Conservation (phyloP, 2,113 vertebrate species). For the Paramormyrops kingsleyae region DNA sequence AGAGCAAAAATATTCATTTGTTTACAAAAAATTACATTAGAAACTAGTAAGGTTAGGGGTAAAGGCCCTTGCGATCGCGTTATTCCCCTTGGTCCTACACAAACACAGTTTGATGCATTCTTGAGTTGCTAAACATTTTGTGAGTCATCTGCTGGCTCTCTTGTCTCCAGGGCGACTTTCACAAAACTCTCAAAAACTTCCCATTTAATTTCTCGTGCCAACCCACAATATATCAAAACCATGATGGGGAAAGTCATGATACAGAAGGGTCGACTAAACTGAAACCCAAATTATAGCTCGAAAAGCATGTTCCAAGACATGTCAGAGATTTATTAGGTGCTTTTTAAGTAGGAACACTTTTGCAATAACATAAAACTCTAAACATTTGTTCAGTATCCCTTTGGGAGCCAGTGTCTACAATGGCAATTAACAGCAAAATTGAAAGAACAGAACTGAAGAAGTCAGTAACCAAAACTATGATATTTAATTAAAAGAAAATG, state of each 20-base stretch:
- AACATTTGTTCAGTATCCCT: not conserved
- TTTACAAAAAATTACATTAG: no score
- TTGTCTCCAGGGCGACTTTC: not conserved
- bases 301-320: not conserved
- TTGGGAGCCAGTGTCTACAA: not conserved
- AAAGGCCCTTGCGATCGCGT: not conserved
- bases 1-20: no score
- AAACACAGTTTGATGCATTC: not conserved
- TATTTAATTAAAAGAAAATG: not conserved
- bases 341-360: not conserved
- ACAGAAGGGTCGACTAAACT: not conserved
- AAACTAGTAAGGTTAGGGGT: no score
- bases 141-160: not conserved
- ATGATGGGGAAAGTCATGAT: not conserved
- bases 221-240: not conserved
- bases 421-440: not conserved
- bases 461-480: not conserved
- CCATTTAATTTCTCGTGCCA: not conserved
- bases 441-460: not conserved
- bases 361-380: not conserved
- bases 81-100: not conserved
- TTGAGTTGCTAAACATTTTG: not conserved
- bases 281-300: not conserved
- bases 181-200: not conserved
- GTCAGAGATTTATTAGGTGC: not conserved